phyloP scores from a whole-genome alignment of 2,797 vertebrate genomes.

The Tokudaia muenninki region DNA sequence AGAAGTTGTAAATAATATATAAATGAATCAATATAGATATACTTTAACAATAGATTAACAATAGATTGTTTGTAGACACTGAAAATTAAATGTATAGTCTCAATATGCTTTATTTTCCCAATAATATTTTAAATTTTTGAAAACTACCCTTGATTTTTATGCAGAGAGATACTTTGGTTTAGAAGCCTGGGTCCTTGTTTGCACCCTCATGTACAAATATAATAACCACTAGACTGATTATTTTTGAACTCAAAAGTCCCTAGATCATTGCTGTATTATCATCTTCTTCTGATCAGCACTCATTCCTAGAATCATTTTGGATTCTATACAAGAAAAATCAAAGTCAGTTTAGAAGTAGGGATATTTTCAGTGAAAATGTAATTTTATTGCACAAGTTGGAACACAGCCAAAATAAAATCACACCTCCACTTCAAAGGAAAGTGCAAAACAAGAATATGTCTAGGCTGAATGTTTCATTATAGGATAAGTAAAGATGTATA shows the following conservation, averaged over 20 bases:
- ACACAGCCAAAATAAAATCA: constrained; percentile 65
- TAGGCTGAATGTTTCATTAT: constrained; percentile 71
- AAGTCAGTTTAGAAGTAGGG: constrained; percentile 39
- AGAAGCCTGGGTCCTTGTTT: background rate
- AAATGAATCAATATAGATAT: background rate
- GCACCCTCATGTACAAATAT: background rate
- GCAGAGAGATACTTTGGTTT: background rate
- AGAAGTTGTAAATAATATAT: constrained; percentile 30
- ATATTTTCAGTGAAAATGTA: constrained; percentile 55
- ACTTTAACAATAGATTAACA: background rate
- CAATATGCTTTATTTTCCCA: background rate
- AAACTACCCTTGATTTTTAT: background rate
- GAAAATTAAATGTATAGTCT: background rate
- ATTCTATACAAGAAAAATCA: constrained; percentile 40
- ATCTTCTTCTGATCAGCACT: background rate
- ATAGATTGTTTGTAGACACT: constrained; percentile 10
- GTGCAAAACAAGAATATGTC: constrained; percentile 64
- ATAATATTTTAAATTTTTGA: constrained; percentile 4
- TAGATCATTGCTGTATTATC: background rate
- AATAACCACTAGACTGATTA: background rate
- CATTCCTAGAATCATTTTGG: constrained; percentile 10
- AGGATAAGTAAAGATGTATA: constrained; percentile 66
- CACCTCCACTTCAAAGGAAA: constrained; percentile 69
- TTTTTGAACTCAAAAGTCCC: background rate
- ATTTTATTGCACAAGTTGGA: constrained; percentile 68